Conservation (phyloP, 2,888 invertebrate genomes). For the Acrobasis consociella region DNA sequence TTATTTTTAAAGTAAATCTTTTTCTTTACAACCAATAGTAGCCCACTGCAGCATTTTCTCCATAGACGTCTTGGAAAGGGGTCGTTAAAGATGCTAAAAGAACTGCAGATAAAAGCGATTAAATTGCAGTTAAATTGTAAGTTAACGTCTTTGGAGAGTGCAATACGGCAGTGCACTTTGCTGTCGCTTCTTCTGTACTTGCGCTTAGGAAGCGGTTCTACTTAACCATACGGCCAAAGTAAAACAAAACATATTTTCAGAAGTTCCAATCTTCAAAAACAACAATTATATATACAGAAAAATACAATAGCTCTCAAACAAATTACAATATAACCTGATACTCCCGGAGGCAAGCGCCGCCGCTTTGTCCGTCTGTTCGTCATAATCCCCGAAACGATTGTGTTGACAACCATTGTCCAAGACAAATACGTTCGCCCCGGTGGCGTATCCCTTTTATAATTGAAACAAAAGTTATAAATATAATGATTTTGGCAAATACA, state of each 20-base stretch:
- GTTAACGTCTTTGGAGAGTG: no score
- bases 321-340: conserved; percentile 24
- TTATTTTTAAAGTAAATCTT: not conserved
- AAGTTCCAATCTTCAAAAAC: not conserved
- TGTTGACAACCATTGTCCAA: conserved; percentile 69
- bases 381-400: conserved; percentile 49
- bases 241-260: not conserved
- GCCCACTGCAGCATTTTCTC: no score
- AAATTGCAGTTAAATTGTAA: no score
- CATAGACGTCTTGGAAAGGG: no score
- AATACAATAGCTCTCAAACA: conserved; percentile 22
- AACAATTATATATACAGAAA: not conserved
- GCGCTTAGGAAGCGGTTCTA: no score
- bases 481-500: conserved; percentile 11
- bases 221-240: no score
- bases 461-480: conserved; percentile 17
- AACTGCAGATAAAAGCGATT: no score
- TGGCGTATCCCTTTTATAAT: conserved; percentile 28
- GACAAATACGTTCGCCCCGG: conserved; percentile 33
- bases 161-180: no score
- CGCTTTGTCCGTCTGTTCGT: conserved; percentile 54
- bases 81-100: no score
- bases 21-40: not conserved
- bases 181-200: no score
- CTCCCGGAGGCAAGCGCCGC: conserved; percentile 50